phyloP scores from a whole-genome alignment of 2,113 vertebrate species.

The Odocoileus virginianus region DNA sequence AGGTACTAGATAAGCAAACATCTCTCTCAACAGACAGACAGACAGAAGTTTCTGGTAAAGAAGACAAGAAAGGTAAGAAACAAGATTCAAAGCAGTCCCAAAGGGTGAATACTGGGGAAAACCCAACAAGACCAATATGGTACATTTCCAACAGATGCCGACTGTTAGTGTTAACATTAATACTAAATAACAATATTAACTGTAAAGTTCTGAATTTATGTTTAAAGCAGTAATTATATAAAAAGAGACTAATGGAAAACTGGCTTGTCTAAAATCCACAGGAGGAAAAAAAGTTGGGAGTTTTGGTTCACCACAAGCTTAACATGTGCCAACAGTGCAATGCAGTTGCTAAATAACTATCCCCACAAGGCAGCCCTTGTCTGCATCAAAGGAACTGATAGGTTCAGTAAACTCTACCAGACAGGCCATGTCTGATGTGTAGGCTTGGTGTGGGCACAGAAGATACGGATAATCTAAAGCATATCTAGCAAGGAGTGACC shows the following conservation, averaged over 20 bases:
- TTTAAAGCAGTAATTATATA: not conserved
- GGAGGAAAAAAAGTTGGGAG: not conserved
- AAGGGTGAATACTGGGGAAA: not conserved
- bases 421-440: not conserved
- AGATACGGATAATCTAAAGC: not conserved
- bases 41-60: not conserved
- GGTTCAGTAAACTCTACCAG: not conserved
- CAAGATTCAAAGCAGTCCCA: conserved; percentile 7
- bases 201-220: not conserved
- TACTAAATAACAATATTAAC: not conserved
- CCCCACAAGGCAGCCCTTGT: not conserved
- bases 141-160: not conserved
- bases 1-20: not conserved
- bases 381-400: not conserved
- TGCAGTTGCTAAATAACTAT: not conserved
- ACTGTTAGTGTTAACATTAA: not conserved
- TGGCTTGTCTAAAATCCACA: not conserved
- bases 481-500: not conserved
- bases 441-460: not conserved
- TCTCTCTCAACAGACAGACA: not conserved
- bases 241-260: not conserved
- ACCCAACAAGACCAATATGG: not conserved
- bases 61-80: not conserved
- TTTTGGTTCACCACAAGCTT: not conserved
- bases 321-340: not conserved